A percentile compares a stretch with the other conserved stretches of the same genome.
phyloP scores from a whole-genome alignment of 2,888 invertebrate genomes.

The Torymus tubicola region DNA sequence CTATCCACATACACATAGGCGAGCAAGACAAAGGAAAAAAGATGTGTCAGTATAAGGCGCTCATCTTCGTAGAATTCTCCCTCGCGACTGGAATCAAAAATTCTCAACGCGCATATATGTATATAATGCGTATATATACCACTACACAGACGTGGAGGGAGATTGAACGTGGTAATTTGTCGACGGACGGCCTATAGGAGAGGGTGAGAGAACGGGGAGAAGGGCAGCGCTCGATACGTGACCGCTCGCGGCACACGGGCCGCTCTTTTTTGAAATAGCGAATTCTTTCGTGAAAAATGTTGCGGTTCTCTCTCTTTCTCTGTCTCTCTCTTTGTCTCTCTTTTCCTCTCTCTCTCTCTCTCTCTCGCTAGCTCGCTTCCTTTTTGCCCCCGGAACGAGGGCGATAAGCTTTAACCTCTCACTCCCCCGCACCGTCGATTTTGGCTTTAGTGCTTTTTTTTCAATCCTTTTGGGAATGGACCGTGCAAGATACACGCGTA shows the following conservation, averaged over 20 bases:
- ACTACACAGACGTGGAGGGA: conserved; percentile 1
- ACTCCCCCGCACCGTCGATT: background rate
- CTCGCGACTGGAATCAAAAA: too few species aligned
- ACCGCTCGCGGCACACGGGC: conserved; percentile 26
- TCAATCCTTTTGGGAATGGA: background rate
- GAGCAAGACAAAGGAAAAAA: too few species aligned
- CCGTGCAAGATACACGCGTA: too few species aligned
- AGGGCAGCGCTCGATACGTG: conserved; percentile 48
- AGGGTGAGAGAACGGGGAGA: too few species aligned
- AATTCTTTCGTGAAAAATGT: conserved; percentile 46
- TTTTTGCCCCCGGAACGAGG: conserved; percentile 15
- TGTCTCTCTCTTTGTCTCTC: too few species aligned
- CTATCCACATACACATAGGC: too few species aligned
- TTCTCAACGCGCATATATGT: background rate
- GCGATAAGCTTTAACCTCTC: conserved; percentile 30
- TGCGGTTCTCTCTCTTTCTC: background rate
- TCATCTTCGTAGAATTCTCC: too few species aligned
- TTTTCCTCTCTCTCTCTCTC: too few species aligned
- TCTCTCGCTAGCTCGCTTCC: too few species aligned
- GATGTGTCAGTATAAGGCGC: too few species aligned
- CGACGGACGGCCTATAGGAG: background rate
- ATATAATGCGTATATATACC: conserved; percentile 8
- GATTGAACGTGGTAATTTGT: conserved; percentile 56
- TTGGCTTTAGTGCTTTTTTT: conserved; percentile 9
- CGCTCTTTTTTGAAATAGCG: conserved; percentile 17